phyloP scores from a whole-genome alignment of 2,888 invertebrate genomes.

The Cetonia aurata region DNA sequence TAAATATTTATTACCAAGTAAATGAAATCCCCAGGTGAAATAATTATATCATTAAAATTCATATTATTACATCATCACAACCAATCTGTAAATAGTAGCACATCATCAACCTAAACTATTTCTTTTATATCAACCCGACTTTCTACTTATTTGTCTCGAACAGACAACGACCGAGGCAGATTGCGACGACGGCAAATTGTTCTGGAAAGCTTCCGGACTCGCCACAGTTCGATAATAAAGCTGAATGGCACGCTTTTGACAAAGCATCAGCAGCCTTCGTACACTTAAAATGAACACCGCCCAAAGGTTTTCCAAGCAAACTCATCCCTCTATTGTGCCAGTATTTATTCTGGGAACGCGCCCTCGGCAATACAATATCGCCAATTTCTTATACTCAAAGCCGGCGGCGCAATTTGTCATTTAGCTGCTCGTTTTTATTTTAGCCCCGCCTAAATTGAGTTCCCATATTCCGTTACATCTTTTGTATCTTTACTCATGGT shows the following conservation, averaged over 20 bases:
- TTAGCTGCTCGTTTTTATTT: neutral
- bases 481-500: too few relatives aligned
- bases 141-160: neutral
- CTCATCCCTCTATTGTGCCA: neutral
- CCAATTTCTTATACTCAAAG: neutral
- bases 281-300: constrained; percentile 34
- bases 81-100: too few relatives aligned
- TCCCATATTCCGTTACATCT: neutral
- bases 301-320: neutral
- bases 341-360: constrained; percentile 3
- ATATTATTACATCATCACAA: too few relatives aligned
- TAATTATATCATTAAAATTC: too few relatives aligned
- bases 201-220: constrained; percentile 4
- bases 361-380: neutral
- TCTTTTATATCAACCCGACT: too few relatives aligned
- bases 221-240: constrained; percentile 23
- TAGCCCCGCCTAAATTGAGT: neutral
- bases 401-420: neutral
- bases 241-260: constrained; percentile 19
- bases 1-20: too few relatives aligned
- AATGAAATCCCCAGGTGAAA: too few relatives aligned
- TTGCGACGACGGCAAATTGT: constrained; percentile 16
- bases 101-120: too few relatives aligned
- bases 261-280: constrained; percentile 18
- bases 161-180: constrained; percentile 6